Evolutionary conservation across 2,113 vertebrate genomes (phyloP).

Genomic region (Uria aalge): DNA sequence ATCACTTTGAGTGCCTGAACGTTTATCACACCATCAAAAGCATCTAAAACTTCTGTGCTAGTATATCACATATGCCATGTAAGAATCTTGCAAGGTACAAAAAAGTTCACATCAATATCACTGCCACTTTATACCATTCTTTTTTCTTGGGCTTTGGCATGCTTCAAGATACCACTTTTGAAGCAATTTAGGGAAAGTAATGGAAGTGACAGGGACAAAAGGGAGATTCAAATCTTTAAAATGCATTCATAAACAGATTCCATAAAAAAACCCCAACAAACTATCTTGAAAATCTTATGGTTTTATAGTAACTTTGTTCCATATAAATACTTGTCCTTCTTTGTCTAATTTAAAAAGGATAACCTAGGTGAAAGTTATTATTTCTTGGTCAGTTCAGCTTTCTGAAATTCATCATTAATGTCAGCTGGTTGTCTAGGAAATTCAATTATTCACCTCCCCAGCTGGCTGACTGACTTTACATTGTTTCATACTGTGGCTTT

Average conservation of each 20-base stretch:
- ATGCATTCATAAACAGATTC: background rate
- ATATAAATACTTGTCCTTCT: constrained; percentile 4
- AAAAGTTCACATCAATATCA: background rate
- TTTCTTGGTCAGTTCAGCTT: background rate
- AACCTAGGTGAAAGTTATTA: background rate
- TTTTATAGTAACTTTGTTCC: background rate
- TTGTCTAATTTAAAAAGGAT: background rate
- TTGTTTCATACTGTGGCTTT: background rate
- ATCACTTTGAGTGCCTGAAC: background rate
- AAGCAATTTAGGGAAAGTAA: background rate
- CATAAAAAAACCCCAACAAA: background rate
- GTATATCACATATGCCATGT: background rate
- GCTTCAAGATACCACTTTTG: background rate
- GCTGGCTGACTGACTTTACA: background rate
- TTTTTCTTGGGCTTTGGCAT: background rate
- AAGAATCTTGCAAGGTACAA: background rate
- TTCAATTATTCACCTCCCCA: background rate
- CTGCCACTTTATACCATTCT: background rate
- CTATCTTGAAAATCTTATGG: background rate
- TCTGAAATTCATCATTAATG: constrained; percentile 30
- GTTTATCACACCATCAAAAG: background rate
- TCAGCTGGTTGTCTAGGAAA: constrained; percentile 16
- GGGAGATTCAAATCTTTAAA: background rate
- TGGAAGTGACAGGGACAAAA: background rate
- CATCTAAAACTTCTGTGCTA: background rate